Base-by-base conservation (phyloP, 2,113 vertebrate species). In the Petaurus breviceps region DNA sequence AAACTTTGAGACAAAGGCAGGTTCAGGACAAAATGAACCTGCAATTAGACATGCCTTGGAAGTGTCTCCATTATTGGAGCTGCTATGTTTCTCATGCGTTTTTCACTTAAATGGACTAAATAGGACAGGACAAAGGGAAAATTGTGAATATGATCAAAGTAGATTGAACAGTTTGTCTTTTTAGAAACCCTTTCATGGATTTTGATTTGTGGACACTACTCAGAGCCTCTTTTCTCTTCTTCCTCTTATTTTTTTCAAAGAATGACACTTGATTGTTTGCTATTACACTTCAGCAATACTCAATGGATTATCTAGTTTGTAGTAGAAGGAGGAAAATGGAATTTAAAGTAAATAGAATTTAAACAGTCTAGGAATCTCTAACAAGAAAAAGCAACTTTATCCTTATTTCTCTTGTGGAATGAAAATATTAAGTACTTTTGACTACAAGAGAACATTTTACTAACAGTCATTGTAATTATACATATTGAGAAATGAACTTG, bases 311-410 rank as follows among this genome's bases (percentile, higher is more conserved):
- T 94, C 95, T 92, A 89, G 23, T 52, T 92, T 89, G 11, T 46
- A 28, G 3, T 95, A 93, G 95, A 43, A 0, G 1, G 91, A 93
- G 23, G 50, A 91, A 93, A 94, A 93, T 57, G 94, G 51, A 95
- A 50, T 90, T 92, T 95, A 93, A 94, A 77, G 94, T 57, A 94
- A 95, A 93, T 84, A 94, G 51, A 95, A 50, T 90, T 92, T 95
- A 93, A 94, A 77, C 93, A 43, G 92, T 43, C 90, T 92, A 57
- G 95, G 19, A 92, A 93, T 47, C 92, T 68, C 31, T 90, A 95
- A 37, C 28, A 90, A 90, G 51, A 89, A 49, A 89, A 23, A 19
- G n/a, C 31, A 84, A 28, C 2, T 91, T 91, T 95, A 53, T 92
- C 51, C 53, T 97, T 68, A 49, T 94, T 96, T 96, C 51, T 94